Percentiles rank a stretch among this genome's conserved stretches.
These are phyloP conservation scores for Eupithecia dodoneata DNA, from an alignment of 2,888 invertebrate species.

Conservation along the genomic window DNA sequence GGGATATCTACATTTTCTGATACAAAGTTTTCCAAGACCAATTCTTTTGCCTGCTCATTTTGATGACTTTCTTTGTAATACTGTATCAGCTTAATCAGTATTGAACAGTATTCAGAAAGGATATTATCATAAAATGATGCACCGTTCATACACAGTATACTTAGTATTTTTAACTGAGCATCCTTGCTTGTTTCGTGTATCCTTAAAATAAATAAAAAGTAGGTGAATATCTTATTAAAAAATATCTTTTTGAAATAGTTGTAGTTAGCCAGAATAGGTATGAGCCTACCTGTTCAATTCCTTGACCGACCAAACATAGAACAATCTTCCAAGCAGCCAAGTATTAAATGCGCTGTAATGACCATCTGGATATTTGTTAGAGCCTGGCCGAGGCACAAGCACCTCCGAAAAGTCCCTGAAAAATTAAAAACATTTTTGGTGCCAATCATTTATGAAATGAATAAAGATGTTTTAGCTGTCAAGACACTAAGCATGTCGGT, in stretches of 20 bases:
- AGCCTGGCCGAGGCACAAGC: conserved; percentile 77
- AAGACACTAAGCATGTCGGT: not conserved
- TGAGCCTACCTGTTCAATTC: conserved; percentile 73
- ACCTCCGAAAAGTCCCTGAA: conserved; percentile 82
- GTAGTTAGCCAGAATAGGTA: not conserved
- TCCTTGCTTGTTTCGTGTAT: conserved; percentile 81
- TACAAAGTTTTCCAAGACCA: conserved; percentile 74
- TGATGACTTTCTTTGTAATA: conserved; percentile 65
- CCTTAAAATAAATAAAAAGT: conserved; percentile 50
- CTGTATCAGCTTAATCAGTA: conserved; percentile 70
- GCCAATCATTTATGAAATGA: not conserved
- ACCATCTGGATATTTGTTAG: conserved; percentile 70
- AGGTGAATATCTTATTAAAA: not conserved
- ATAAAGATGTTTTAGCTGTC: not conserved
- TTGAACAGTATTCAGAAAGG: conserved; percentile 75
- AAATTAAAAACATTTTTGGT: not conserved
- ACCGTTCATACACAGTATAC: conserved; percentile 78
- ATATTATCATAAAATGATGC: conserved; percentile 79
- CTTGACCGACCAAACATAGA: conserved; percentile 85
- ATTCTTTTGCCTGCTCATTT: conserved; percentile 42
- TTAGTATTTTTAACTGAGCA: conserved; percentile 83
- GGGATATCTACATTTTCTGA: conserved; percentile 69
- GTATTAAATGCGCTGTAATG: conserved; percentile 84
- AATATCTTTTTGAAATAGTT: not conserved
- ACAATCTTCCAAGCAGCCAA: conserved; percentile 88